Base-by-base conservation (phyloP, 1,140 invertebrate genomes). In the Hermetia illucens region DNA sequence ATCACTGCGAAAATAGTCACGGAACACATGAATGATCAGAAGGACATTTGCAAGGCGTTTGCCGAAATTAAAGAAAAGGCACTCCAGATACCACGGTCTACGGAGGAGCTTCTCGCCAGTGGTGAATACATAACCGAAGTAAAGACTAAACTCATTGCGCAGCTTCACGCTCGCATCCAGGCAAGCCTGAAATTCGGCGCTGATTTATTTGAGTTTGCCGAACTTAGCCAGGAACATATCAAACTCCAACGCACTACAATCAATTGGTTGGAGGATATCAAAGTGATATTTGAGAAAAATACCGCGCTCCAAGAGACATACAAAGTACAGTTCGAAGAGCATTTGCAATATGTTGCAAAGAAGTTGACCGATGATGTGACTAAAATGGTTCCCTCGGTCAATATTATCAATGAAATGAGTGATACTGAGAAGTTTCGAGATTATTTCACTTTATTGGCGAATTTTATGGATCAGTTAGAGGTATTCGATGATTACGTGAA, bases 291-390 rank as follows among this genome's bases (percentile, higher is more conserved):
- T 44, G 74, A 82, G 15, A 69, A 71, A 51, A 80, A 79, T 54
- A 72, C 74, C 29, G 67, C 70, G 21, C 71, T 80, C 42, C 78
- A 79, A 51, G 86, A 91, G 63, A 71, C 75, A 21, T 76, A 74
- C 29, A 89, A 87, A 64, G 77, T 71, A 35, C 72, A 79, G 37
- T 78, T 88, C 50, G 86, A 92, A 63, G 82, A 87, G 48, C 68
- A 70, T 41, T 50, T 91, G 24, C 65, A 76, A 38, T 64, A 67
- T 31, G 74, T 74, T 47, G 75, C 80, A 10, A 71, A 74, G 29
- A 70, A 74, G 49, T 65, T 91, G 2, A 76, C 77, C 48, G 59
- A 66, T 17, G 72, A 82, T 47, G 66, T 88, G 35, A 62, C 74
- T 41, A 75, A 79, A 44, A 67, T 89, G 50, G 64, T 75, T 40